phyloP scores from a whole-genome alignment of 2,113 vertebrate genomes.

The Gadus chalcogrammus region DNA sequence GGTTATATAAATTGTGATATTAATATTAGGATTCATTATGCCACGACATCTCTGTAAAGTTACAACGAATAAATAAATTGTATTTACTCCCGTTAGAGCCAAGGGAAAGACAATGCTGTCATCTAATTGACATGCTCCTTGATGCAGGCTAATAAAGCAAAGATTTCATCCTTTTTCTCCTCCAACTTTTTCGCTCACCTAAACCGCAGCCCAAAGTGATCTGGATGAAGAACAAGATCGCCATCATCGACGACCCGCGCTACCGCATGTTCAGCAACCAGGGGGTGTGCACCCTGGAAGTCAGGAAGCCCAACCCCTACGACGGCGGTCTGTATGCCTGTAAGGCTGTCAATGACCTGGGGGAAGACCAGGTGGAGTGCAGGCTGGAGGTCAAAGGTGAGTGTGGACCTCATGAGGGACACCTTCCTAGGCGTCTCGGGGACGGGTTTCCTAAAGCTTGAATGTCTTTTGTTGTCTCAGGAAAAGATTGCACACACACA shows the following conservation, averaged over 20 bases:
- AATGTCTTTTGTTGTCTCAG: neutral
- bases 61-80: too few species aligned
- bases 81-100: too few species aligned
- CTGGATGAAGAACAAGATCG: constrained; percentile 98
- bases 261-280: constrained; percentile 98
- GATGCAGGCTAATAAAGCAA: too few species aligned
- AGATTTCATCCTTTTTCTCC: neutral
- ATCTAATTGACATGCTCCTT: too few species aligned
- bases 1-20: too few species aligned
- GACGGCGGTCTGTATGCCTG: constrained; percentile 91
- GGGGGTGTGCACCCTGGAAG: constrained; percentile 94
- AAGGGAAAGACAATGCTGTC: too few species aligned
- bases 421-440: constrained; percentile 1
- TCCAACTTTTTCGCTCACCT: neutral
- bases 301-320: constrained; percentile 94
- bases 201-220: constrained; percentile 86
- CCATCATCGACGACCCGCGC: constrained; percentile 86
- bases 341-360: constrained; percentile 87
- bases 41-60: too few species aligned
- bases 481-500: neutral
- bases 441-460: constrained; percentile 40
- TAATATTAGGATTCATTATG: too few species aligned
- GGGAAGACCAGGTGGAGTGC: constrained; percentile 91
- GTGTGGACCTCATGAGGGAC: constrained; percentile 32
- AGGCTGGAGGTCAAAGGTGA: constrained; percentile 98